Conservation (phyloP, 2,888 invertebrate species). For the Nemapogon koenigi region DNA sequence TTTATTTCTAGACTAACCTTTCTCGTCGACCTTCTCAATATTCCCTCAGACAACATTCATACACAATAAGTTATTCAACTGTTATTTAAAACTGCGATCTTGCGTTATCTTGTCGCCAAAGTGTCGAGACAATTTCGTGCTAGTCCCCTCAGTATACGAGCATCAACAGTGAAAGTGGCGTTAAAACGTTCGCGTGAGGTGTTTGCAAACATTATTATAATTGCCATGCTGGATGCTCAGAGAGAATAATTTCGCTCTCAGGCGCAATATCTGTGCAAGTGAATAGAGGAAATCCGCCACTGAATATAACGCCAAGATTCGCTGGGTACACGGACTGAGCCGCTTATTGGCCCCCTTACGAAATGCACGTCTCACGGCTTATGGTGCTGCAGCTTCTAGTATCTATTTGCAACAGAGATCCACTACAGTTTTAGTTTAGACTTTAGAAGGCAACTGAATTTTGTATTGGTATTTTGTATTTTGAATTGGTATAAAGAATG, state of each 20-base stretch:
- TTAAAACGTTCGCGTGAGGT: no score
- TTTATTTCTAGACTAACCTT: no score
- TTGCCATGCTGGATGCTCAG: no score
- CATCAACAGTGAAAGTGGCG: no score
- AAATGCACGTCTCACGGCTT: conserved; percentile 26
- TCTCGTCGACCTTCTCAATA: no score
- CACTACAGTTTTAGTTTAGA: background rate
- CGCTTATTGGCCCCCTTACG: conserved; percentile 32
- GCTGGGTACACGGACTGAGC: conserved; percentile 27
- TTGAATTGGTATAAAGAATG: background rate
- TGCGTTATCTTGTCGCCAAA: no score
- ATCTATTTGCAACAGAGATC: conserved; percentile 7
- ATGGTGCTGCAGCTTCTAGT: conserved; percentile 11
- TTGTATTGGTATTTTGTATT: background rate
- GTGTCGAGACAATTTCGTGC: no score
- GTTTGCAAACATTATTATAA: no score
- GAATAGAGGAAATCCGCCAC: conserved; percentile 6
- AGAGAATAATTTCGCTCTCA: background rate
- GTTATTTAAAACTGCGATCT: no score
- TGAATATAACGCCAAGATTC: conserved; percentile 11
- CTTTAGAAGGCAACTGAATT: background rate
- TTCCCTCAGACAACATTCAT: no score
- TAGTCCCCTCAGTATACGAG: no score
- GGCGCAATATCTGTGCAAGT: background rate
- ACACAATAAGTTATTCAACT: no score